These are phyloP conservation scores for Microplitis demolitor DNA, from an alignment of 1,140 invertebrate species.

Conservation along the genomic window DNA sequence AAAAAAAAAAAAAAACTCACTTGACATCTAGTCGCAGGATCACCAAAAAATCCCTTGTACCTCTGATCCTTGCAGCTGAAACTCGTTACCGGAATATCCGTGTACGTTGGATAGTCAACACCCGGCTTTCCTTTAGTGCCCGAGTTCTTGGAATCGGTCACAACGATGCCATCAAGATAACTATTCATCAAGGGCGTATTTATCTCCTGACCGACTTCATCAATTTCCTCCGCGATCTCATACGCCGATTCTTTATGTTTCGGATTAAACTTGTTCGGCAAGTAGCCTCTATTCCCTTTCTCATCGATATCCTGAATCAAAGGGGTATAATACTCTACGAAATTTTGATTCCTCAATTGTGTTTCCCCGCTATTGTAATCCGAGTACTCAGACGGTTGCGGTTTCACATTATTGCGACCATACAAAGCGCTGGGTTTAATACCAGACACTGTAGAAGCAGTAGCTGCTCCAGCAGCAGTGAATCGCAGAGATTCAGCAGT, in stretches of 20 bases:
- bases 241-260: slow-evolving; percentile 36
- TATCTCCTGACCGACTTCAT: slow-evolving; percentile 38
- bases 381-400: slow-evolving; percentile 21
- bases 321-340: slow-evolving; percentile 50
- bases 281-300: slow-evolving; percentile 28
- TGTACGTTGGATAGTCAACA: slow-evolving; percentile 81
- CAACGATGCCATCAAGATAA: slow-evolving; percentile 35
- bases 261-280: slow-evolving; percentile 13
- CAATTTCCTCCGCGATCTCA: slow-evolving; percentile 40
- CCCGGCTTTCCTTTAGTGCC: slow-evolving; percentile 78
- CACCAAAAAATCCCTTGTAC: slow-evolving; percentile 90
- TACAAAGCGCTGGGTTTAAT: too few relatives aligned
- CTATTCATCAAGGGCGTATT: slow-evolving; percentile 30
- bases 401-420: slow-evolving; percentile 23
- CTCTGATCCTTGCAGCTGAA: slow-evolving; percentile 84
- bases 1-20: slow-evolving; percentile 53
- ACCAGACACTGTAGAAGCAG: too few relatives aligned
- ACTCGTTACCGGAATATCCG: slow-evolving; percentile 75
- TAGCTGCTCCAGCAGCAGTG: not conserved
- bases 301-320: slow-evolving; percentile 45
- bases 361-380: slow-evolving; percentile 15
- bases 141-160: slow-evolving; percentile 46
- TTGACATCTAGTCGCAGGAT: slow-evolving; percentile 84
- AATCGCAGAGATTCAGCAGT: slow-evolving; percentile 35
- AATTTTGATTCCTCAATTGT: slow-evolving; percentile 36